Base-by-base conservation (phyloP, 2,888 invertebrate genomes). In the Amphimallon solstitiale region DNA sequence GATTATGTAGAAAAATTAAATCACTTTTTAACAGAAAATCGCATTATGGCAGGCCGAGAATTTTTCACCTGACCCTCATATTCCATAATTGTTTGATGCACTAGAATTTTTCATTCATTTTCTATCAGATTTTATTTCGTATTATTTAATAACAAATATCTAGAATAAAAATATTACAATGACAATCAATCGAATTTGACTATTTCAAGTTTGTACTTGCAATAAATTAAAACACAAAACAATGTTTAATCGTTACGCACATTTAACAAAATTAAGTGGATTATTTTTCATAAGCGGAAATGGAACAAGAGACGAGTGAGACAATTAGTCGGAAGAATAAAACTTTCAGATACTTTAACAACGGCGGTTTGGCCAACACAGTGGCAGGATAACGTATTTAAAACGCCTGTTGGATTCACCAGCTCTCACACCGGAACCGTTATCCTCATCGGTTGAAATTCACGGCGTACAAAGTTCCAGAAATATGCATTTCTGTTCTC, bases 401-500 rank as follows among this genome's bases (percentile, higher is more conserved):
- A 68, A 70, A 59, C 60, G 67, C 68, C 68, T 66, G 68, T 72
- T 72, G 67, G 68, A 70, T 67, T 66, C 66, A 59, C 62, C 56
- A 54, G 67, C 51, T 23, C 46, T 60, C 62, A 66, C 61, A 63
- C 69, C 71, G 69, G 71, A 68, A 71, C 69, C 70, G 72, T 70
- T 72, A 72, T 70, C 70, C 73, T 67, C 73, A 71, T 73, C 75
- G 71, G 73, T 73, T 75, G 69, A 73, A 74, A 75, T 74, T 74
- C 73, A 72, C 67, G 65, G 71, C 71, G 69, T 68, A 68, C 73
- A 73, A 76, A 76, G 71, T 74, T 76, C 71, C 71, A 73, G 74
- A 75, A 75, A 74, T 76, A 75, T 75, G 75, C 75, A 74, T 72
- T 76, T 75, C 72, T 72, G 73, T 70, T 69, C 75, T 80, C 80